These are phyloP conservation scores for Numenius arquata DNA, from an alignment of 2,113 vertebrate species.

Conservation along the genomic window DNA sequence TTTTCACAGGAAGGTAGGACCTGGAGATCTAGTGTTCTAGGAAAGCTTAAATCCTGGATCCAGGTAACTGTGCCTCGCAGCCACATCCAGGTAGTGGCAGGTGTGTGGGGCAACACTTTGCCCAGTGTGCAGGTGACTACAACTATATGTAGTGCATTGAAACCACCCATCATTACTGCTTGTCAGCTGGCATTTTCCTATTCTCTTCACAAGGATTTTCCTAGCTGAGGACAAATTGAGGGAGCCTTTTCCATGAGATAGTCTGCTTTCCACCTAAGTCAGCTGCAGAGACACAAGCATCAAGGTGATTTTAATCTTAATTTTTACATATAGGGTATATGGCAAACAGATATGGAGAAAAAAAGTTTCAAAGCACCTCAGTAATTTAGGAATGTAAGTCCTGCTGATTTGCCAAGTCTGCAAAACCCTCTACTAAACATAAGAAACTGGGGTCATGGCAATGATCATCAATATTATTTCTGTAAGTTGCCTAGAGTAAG, in stretches of 20 bases:
- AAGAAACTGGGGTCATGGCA: background rate
- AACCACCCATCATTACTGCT: background rate
- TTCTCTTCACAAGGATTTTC: background rate
- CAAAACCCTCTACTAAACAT: background rate
- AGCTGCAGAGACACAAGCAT: background rate
- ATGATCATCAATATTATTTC: background rate
- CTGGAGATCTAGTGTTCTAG: background rate
- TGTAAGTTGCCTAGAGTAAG: background rate
- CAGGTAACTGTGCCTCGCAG: background rate
- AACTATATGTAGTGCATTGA: background rate
- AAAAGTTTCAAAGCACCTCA: background rate
- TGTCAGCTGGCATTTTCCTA: background rate
- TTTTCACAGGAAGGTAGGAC: background rate
- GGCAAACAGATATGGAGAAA: background rate
- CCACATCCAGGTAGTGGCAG: accelerated
- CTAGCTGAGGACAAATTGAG: background rate
- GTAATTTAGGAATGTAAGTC: background rate
- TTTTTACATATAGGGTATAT: background rate
- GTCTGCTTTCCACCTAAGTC: background rate
- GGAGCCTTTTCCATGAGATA: background rate
- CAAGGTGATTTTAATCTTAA: background rate
- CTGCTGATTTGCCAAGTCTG: background rate
- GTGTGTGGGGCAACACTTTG: background rate
- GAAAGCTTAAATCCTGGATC: background rate
- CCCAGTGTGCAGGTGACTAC: accelerated